A percentile compares a stretch with the other conserved stretches of the same genome.
Evolutionary conservation across 2,113 vertebrate genomes (phyloP).

Genomic region (Tragelaphus scriptus): DNA sequence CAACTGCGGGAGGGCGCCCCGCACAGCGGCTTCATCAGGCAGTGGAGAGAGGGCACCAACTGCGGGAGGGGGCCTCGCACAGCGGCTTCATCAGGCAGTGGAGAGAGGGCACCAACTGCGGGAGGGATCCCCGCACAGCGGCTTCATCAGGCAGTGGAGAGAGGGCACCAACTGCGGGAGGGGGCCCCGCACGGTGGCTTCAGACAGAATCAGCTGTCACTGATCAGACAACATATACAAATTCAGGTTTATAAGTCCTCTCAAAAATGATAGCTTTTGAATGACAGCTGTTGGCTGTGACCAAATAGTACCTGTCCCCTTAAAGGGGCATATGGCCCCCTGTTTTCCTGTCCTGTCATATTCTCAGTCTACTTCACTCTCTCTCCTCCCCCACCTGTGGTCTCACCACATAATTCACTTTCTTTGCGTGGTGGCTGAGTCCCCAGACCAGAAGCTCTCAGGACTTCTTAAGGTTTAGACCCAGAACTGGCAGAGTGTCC

Average conservation of each 20-base stretch:
- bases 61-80: no score
- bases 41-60: background rate
- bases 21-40: background rate
- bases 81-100: background rate
- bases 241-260: background rate
- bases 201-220: background rate
- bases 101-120: background rate
- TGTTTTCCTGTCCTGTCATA: background rate
- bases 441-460: background rate
- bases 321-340: background rate
- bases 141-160: no score
- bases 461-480: background rate
- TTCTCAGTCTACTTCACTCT: background rate
- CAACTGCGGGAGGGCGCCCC: no score
- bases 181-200: background rate
- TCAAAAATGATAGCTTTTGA: background rate
- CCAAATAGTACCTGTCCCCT: background rate
- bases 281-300: background rate
- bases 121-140: no score
- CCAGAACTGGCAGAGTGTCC: background rate
- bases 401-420: background rate
- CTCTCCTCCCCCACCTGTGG: background rate
- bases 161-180: background rate
- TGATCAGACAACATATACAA: background rate
- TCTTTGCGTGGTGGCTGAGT: background rate